Percentiles rank a stretch among this genome's conserved stretches.
Conservation (phyloP, 2,888 invertebrate genomes). For the Scaptodrosophila latifasciaeformis region DNA sequence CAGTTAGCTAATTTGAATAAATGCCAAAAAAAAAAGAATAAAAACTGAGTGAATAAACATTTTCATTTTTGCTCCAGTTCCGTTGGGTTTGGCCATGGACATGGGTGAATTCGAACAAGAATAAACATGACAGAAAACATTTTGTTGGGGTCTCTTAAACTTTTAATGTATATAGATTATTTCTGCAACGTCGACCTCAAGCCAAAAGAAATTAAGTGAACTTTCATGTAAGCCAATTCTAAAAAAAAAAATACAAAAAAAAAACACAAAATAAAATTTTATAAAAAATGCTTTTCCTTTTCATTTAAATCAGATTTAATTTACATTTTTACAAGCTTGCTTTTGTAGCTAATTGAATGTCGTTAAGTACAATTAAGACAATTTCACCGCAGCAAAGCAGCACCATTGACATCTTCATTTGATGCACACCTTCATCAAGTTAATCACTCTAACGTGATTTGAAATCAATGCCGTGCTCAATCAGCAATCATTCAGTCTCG, state of each 20-base stretch:
- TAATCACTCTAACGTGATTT: slow-evolving; percentile 41
- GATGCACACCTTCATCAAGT: slow-evolving; percentile 38
- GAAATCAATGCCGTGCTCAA: slow-evolving; percentile 2
- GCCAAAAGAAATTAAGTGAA: no score
- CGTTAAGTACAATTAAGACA: slow-evolving; percentile 13
- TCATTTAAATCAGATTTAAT: no score
- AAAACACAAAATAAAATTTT: no score
- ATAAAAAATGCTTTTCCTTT: no score
- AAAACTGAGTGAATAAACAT: no score
- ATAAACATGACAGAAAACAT: neutral
- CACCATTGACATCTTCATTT: slow-evolving; percentile 42
- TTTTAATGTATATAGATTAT: no score
- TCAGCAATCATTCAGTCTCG: slow-evolving; percentile 20
- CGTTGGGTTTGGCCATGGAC: slow-evolving; percentile 3
- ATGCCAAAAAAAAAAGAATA: slow-evolving; percentile 35
- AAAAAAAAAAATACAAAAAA: no score
- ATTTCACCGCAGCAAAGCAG: slow-evolving; percentile 8
- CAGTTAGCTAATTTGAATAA: slow-evolving; percentile 45
- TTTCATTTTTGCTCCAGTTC: slow-evolving; percentile 39
- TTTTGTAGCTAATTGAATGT: slow-evolving; percentile 39
- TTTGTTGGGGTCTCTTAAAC: no score
- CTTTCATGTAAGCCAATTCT: no score
- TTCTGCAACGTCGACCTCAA: no score
- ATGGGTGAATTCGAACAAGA: no score
- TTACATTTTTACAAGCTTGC: no score